Percentiles rank a stretch among this genome's conserved stretches.
These are phyloP conservation scores for Drosophila mojavensis DNA, from an alignment of 1,140 invertebrate genomes.

Conservation along the genomic window DNA sequence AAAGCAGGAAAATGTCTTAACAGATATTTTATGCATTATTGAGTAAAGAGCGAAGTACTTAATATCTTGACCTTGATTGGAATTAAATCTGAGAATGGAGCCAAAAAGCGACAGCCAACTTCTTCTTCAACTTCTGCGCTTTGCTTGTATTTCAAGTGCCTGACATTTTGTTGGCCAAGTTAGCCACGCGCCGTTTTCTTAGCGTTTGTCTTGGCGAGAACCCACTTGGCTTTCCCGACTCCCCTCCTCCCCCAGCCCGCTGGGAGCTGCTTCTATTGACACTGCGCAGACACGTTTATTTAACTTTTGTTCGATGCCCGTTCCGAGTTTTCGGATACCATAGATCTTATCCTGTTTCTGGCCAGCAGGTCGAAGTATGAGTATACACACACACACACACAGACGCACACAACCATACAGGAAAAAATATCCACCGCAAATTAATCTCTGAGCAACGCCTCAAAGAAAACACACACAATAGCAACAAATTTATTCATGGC, in stretches of 20 bases:
- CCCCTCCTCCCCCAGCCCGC: neutral
- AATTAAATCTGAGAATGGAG: neutral
- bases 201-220: constrained; percentile 22
- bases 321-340: constrained; percentile 7
- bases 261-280: constrained; percentile 13
- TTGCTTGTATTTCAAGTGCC: constrained; percentile 4
- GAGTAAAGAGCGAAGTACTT: neutral
- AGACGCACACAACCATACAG: neutral
- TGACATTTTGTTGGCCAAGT: constrained; percentile 24
- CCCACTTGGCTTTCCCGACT: neutral
- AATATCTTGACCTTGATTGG: neutral
- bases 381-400: no score
- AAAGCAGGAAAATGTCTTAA: neutral
- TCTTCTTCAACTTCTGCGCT: neutral
- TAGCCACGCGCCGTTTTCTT: constrained; percentile 18
- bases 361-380: neutral
- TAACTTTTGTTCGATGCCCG: constrained; percentile 34
- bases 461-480: neutral
- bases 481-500: constrained; percentile 8
- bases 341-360: constrained; percentile 29
- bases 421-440: constrained; percentile 30
- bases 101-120: neutral
- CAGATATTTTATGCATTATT: constrained; percentile 11
- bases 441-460: constrained; percentile 29
- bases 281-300: constrained; percentile 41